Conservation (phyloP, 2,113 vertebrate genomes). For the Crypturellus undulatus region DNA sequence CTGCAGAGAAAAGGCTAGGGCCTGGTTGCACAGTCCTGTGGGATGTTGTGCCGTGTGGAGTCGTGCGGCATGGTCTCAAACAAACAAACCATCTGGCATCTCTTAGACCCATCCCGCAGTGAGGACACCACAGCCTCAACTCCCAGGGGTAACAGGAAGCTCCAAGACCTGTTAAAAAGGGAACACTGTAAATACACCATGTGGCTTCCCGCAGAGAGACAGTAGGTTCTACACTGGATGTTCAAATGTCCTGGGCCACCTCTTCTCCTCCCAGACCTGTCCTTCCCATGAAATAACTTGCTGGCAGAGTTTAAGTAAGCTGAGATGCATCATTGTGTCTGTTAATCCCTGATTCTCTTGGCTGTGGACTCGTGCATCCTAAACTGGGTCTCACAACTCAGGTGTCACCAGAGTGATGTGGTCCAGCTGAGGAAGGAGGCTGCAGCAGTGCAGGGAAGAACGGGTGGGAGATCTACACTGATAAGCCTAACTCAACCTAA, state of each 20-base stretch:
- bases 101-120: background rate
- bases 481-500: background rate
- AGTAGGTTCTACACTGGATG: background rate
- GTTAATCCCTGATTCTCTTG: background rate
- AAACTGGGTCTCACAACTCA: background rate
- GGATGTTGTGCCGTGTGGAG: too few relatives aligned
- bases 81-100: fast-evolving
- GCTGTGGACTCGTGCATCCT: fast-evolving
- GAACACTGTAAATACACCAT: background rate
- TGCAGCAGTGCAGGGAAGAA: background rate
- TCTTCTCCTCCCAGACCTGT: background rate
- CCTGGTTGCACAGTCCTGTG: background rate
- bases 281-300: background rate
- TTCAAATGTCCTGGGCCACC: fast-evolving
- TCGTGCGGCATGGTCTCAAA: background rate
- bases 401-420: background rate
- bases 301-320: background rate
- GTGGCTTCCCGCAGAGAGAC: background rate
- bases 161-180: background rate
- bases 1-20: background rate
- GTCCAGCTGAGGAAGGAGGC: background rate
- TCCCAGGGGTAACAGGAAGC: background rate
- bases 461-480: background rate
- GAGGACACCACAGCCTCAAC: background rate
- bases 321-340: background rate